These are phyloP conservation scores for Mayetiola destructor DNA, from an alignment of 2,888 invertebrate genomes.

Conservation along the genomic window DNA sequence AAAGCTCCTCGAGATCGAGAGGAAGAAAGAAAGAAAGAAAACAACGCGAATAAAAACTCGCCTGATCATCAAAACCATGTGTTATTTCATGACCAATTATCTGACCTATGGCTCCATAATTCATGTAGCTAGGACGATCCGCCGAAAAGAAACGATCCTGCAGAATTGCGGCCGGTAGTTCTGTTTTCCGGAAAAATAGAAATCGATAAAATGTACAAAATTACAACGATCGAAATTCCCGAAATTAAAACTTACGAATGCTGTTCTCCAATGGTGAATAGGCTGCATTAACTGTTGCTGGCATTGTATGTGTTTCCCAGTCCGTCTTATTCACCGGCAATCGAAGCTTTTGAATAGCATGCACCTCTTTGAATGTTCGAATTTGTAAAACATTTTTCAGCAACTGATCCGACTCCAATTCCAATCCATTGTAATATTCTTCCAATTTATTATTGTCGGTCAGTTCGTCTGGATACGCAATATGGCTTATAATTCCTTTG, in stretches of 20 bases:
- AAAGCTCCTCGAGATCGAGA: background rate
- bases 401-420: slow-evolving; percentile 52
- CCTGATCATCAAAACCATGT: slow-evolving; percentile 67
- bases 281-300: slow-evolving; percentile 63
- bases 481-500: slow-evolving; percentile 69
- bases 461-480: slow-evolving; percentile 84
- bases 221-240: background rate
- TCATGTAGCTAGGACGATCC: slow-evolving; percentile 79
- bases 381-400: slow-evolving; percentile 62
- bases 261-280: slow-evolving; percentile 65
- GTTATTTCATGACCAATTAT: slow-evolving; percentile 88
- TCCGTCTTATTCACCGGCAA: slow-evolving; percentile 71
- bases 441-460: slow-evolving; percentile 66
- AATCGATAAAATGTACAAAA: background rate
- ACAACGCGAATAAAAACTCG: background rate
- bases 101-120: slow-evolving; percentile 81
- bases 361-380: slow-evolving; percentile 65
- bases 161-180: slow-evolving; percentile 84
- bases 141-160: slow-evolving; percentile 85
- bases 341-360: slow-evolving; percentile 58
- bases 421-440: slow-evolving; percentile 62
- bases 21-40: background rate
- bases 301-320: slow-evolving; percentile 64
- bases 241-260: slow-evolving; percentile 46
- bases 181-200: slow-evolving; percentile 38